Conservation (phyloP, 2,113 vertebrate species). For the Callipepla californica region DNA sequence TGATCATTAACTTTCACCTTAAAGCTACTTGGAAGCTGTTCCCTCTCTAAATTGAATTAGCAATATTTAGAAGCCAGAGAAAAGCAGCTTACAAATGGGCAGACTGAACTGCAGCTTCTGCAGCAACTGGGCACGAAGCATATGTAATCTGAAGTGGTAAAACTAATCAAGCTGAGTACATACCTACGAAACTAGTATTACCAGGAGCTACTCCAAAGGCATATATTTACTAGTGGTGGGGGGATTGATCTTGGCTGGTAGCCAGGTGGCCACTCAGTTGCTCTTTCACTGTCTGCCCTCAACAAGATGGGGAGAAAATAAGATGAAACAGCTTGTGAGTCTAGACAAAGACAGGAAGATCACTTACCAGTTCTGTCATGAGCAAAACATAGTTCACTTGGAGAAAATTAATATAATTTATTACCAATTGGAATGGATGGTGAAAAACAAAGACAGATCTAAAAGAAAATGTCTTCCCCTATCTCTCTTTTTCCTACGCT, state of each 20-base stretch:
- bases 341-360: background rate
- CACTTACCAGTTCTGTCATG: background rate
- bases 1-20: background rate
- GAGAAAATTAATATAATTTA: background rate
- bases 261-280: background rate
- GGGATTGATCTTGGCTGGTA: fast-evolving
- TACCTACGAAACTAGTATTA: background rate
- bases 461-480: background rate
- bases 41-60: background rate
- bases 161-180: background rate
- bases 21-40: background rate
- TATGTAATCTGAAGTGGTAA: background rate
- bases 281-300: background rate
- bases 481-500: background rate
- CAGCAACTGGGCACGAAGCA: background rate
- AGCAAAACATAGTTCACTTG: background rate
- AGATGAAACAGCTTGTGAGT: background rate
- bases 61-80: background rate
- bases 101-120: background rate
- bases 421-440: background rate
- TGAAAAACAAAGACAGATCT: background rate
- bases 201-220: background rate
- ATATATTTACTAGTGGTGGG: background rate
- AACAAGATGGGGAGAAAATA: background rate
- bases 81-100: background rate